Conservation (phyloP, 1,140 invertebrate genomes). For the Stenopsyche tienmushanensis region DNA sequence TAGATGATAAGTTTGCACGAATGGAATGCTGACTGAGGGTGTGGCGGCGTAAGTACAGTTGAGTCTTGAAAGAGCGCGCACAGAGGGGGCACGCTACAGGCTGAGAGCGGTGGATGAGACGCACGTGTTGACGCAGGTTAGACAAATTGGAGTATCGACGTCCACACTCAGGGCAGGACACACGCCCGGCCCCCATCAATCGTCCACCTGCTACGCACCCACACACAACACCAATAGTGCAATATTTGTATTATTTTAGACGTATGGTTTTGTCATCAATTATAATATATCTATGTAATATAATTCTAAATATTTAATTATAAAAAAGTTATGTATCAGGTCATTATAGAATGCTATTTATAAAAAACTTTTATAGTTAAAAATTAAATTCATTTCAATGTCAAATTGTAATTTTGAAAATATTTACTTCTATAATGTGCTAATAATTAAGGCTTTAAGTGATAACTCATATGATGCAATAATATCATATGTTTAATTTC, state of each 20-base stretch:
- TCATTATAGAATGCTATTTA: too few species aligned
- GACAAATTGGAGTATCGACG: constrained; percentile 79
- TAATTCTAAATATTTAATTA: too few species aligned
- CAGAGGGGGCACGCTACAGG: constrained; percentile 72
- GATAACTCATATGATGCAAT: too few species aligned
- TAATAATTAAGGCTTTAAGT: too few species aligned
- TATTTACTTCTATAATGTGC: too few species aligned
- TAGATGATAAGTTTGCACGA: constrained; percentile 42
- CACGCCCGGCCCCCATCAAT: constrained; percentile 43
- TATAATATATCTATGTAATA: too few species aligned
- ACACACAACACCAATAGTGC: constrained; percentile 41
- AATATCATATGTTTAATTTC: too few species aligned
- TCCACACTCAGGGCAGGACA: constrained; percentile 70
- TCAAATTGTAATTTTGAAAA: too few species aligned
- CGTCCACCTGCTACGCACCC: constrained; percentile 40
- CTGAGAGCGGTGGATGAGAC: constrained; percentile 76
- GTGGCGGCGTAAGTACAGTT: constrained; percentile 73
- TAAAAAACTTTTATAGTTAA: too few species aligned
- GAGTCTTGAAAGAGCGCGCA: constrained; percentile 76
- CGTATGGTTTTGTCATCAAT: constrained; percentile 19
- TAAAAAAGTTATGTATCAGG: too few species aligned
- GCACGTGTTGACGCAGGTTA: constrained; percentile 77
- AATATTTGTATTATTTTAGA: constrained; percentile 22
- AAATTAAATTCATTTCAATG: too few species aligned
- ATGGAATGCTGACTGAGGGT: constrained; percentile 53